phyloP scores from a whole-genome alignment of 2,113 vertebrate genomes.

The Epinephelus moara region DNA sequence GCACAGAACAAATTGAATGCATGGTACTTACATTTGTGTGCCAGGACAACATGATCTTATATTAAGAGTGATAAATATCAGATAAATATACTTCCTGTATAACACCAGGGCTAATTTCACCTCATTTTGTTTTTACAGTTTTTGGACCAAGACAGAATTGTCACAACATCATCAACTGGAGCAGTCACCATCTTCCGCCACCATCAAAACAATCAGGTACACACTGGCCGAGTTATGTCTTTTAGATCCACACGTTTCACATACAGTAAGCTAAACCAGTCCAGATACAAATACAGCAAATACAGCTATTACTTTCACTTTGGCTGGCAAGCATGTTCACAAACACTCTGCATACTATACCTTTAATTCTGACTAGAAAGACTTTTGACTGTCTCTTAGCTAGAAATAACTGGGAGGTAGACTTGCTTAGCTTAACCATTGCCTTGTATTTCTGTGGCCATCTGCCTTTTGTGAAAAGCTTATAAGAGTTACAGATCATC shows the following conservation, averaged over 20 bases:
- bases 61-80: background rate
- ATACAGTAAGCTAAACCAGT: background rate
- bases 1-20: background rate
- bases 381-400: background rate
- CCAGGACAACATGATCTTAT: background rate
- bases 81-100: too few relatives aligned
- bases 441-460: background rate
- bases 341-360: too few relatives aligned
- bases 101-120: background rate
- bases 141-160: slow-evolving; percentile 94
- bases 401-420: background rate
- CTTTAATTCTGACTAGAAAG: background rate
- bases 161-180: slow-evolving; percentile 94
- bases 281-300: too few relatives aligned
- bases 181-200: slow-evolving; percentile 90
- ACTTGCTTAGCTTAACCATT: background rate
- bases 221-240: background rate
- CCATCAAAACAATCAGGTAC: slow-evolving; percentile 91
- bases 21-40: background rate
- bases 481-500: background rate
- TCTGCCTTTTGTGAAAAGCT: background rate
- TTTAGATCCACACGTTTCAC: background rate
- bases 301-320: too few relatives aligned
- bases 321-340: too few relatives aligned
- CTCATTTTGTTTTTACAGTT: slow-evolving; percentile 83